phyloP scores from a whole-genome alignment of 2,113 vertebrate genomes.

The Ciconia boyciana region DNA sequence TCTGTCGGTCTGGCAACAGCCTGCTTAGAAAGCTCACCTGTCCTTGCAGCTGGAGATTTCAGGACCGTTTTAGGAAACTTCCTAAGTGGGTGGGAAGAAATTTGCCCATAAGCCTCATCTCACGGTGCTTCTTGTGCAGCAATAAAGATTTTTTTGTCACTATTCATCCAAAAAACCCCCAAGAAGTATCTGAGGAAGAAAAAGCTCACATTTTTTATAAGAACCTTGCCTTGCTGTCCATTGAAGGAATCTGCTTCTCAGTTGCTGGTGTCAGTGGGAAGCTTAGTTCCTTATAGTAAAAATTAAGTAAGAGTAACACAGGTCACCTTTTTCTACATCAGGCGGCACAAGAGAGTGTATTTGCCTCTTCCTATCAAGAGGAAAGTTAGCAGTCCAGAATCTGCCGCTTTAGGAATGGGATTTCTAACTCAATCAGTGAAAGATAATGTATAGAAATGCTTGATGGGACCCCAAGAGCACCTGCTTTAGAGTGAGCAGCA shows the following conservation, averaged over 20 bases:
- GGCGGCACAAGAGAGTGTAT: background rate
- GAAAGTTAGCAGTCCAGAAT: background rate
- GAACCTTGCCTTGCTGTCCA: background rate
- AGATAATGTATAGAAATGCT: background rate
- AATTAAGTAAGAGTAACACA: background rate
- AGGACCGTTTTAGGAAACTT: background rate
- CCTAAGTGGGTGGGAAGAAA: background rate
- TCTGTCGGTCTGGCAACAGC: background rate
- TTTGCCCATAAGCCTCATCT: background rate
- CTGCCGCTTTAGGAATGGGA: background rate
- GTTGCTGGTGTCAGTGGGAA: background rate
- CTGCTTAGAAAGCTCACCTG: background rate
- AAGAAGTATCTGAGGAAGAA: background rate
- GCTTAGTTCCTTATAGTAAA: background rate
- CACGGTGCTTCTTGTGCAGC: background rate
- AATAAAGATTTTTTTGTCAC: background rate
- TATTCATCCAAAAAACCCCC: rapidly evolving
- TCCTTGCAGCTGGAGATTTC: background rate
- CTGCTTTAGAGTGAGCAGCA: background rate
- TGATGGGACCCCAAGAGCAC: background rate
- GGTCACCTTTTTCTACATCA: background rate
- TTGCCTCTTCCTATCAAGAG: background rate
- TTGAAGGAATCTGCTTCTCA: background rate
- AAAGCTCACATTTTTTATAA: background rate
- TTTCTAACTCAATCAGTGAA: background rate